phyloP scores from a whole-genome alignment of 2,113 vertebrate species.

The Hirundichthys speculiger region DNA sequence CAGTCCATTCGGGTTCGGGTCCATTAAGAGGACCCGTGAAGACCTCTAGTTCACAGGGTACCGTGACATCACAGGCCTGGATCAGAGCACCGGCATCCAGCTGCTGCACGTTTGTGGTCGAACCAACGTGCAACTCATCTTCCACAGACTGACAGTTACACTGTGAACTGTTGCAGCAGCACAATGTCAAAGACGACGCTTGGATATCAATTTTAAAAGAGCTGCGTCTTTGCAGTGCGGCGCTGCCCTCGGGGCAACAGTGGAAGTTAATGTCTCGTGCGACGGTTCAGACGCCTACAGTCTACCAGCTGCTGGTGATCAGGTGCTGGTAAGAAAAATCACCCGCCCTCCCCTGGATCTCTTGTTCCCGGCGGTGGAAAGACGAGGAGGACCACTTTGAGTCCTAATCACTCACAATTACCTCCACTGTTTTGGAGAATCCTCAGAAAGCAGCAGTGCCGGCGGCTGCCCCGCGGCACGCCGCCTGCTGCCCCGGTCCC shows the following conservation, averaged over 20 bases:
- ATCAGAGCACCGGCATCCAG: no score
- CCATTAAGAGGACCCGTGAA: no score
- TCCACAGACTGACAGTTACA: not conserved
- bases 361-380: conserved; percentile 59
- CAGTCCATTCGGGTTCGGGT: no score
- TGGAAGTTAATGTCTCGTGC: not conserved
- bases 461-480: conserved; percentile 32
- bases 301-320: conserved; percentile 9
- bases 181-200: not conserved
- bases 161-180: not conserved
- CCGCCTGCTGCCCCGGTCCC: conserved; percentile 42
- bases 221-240: not conserved
- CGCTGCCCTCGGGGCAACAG: no score
- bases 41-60: no score
- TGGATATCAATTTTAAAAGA: not conserved
- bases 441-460: conserved; percentile 61
- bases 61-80: no score
- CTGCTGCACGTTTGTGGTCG: no score
- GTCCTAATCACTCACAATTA: conserved; percentile 73
- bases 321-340: conserved; percentile 6
- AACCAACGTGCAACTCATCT: not conserved
- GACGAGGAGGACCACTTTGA: conserved; percentile 68
- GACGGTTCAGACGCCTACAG: conserved; percentile 13
- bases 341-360: conserved; percentile 38
- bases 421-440: conserved; percentile 59